phyloP scores from a whole-genome alignment of 2,113 vertebrate species.

The Pitta sordida region DNA sequence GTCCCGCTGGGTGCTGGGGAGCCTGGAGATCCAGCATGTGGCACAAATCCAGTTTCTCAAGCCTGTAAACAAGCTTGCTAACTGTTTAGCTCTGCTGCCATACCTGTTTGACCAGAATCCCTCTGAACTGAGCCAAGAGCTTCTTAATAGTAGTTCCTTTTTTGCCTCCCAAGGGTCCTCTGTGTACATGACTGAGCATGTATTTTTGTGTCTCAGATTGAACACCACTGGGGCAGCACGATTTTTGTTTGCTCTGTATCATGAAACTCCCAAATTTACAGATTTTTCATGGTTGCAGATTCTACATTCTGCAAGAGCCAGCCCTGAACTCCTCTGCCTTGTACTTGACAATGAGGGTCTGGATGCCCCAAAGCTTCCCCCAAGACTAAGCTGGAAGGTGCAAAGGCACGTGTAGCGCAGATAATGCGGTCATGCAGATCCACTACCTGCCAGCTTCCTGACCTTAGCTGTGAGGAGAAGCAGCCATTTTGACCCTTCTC shows the following conservation, averaged over 20 bases:
- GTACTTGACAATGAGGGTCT: rapidly evolving
- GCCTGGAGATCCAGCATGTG: not conserved
- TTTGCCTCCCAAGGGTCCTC: not conserved
- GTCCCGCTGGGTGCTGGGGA: not conserved
- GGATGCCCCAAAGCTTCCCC: not conserved
- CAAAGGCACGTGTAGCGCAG: not conserved
- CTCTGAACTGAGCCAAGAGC: not conserved
- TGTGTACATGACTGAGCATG: not conserved
- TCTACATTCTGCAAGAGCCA: not conserved
- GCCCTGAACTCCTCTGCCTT: not conserved
- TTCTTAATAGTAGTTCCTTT: not conserved
- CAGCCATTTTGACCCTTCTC: not conserved
- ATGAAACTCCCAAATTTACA: not conserved
- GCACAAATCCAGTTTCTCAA: constrained; percentile 15
- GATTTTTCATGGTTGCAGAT: not conserved
- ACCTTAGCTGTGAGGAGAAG: not conserved
- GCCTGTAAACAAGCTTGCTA: not conserved
- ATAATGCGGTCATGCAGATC: rapidly evolving
- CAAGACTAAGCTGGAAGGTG: rapidly evolving
- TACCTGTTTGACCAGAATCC: constrained; percentile 8
- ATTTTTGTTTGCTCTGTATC: not conserved
- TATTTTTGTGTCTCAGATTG: not conserved
- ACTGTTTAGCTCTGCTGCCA: not conserved
- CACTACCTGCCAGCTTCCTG: not conserved
- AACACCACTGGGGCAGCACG: not conserved